Evolutionary conservation across 1,140 invertebrate species (phyloP), one percentile per base, ranked within the genome.

Genomic region (Bombus sibiricus): DNA sequence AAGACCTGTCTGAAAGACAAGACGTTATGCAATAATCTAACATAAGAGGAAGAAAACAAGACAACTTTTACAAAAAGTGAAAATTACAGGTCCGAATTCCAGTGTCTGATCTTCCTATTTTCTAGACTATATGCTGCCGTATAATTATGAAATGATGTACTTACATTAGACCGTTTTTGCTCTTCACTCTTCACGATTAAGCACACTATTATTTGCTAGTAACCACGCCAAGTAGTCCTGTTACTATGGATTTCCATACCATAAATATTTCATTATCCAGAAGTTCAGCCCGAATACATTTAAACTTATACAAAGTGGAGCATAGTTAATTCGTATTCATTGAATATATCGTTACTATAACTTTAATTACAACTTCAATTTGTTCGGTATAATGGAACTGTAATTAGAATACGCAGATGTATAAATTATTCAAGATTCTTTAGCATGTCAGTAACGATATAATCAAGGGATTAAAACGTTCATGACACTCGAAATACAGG

Each of bases 301-400:
- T 72, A n/a, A 72, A 72, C 37, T 72, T 72, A 15, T 18, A 41
- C 69, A 41, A 72, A 72, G 39, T n/a, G 69, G 25, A 18, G 13
- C 69, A 41, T 41, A 25, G 39, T 72, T 41, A 43, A 43, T 72
- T 72, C 34, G 37, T 41, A 72, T 72, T 72, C 68, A 71, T 37
- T 39, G 68, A 28, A 12, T 39, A 71, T 39, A 39, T 68, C 66
- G 32, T 68, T 34, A 34, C 66, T 32, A 32, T 66, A 53, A 22
- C 47, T 53, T 53, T 53, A 53, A 53, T 53, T 53, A 53, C 18
- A 66, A 32, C 62, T 66, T 66, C n/a, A 66, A 66, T 66, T 66
- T 66, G n/a, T 66, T 66, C 15, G 13, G 62, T 18, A 66, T 66
- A 68, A 68, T 68, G 32, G 32, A 25, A 37, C 34, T 18, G 6